phyloP scores from a whole-genome alignment of 2,113 vertebrate genomes.

The Erythrolamprus reginae region DNA sequence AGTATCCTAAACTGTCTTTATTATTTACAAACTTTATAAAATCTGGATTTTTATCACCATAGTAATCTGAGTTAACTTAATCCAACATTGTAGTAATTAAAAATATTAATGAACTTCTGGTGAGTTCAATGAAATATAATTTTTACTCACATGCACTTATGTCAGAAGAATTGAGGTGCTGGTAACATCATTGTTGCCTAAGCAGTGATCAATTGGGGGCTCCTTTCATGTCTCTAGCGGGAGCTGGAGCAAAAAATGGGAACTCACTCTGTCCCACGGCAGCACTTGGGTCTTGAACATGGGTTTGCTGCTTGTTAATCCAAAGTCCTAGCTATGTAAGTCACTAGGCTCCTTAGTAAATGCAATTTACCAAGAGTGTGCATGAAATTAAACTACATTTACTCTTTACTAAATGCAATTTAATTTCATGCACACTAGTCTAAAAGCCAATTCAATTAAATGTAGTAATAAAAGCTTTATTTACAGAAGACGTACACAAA shows the following conservation, averaged over 20 bases:
- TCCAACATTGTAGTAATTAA: not conserved
- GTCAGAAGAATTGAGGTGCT: not conserved
- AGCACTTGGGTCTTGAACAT: not conserved
- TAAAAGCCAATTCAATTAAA: not conserved
- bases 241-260: not conserved
- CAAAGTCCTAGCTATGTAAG: not conserved
- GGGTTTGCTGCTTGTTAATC: not conserved
- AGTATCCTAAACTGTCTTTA: not conserved
- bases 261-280: not conserved
- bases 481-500: not conserved
- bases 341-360: not conserved
- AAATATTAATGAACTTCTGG: not conserved
- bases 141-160: not conserved
- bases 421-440: not conserved
- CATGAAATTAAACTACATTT: not conserved
- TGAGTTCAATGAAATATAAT: not conserved
- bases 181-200: not conserved
- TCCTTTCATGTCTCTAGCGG: not conserved
- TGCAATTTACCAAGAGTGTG: no score
- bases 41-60: not conserved
- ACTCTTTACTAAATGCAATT: not conserved
- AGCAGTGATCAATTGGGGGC: not conserved
- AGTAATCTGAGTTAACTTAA: not conserved
- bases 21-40: not conserved
- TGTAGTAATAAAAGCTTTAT: not conserved